These are phyloP conservation scores for Tipula vernalis DNA, from an alignment of 2,888 invertebrate genomes.

Conservation along the genomic window DNA sequence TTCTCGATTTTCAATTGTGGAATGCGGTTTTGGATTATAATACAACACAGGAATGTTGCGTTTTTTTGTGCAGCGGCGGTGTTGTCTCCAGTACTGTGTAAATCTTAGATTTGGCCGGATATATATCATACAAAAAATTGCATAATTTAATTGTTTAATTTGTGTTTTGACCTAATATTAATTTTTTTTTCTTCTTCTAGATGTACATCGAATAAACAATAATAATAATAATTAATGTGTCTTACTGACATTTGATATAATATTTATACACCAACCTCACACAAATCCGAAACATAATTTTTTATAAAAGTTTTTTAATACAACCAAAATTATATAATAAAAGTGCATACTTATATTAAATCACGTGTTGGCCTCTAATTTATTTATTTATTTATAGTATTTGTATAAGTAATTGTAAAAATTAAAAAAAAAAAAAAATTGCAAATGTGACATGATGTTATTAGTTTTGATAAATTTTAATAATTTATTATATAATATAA, in stretches of 20 bases:
- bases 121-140: not conserved
- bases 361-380: constrained; percentile 8
- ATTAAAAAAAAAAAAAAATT: not conserved
- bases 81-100: not conserved
- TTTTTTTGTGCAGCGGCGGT: not conserved
- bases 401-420: not conserved
- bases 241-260: not conserved
- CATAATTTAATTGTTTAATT: not conserved
- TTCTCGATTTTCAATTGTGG: not conserved
- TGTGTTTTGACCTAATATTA: not conserved
- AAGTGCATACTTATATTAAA: not conserved
- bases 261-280: not conserved
- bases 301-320: not conserved
- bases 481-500: constrained; percentile 5
- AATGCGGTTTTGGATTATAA: not conserved
- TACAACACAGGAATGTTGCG: not conserved
- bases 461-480: not conserved
- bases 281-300: not conserved
- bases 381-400: not conserved
- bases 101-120: not conserved
- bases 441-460: constrained; percentile 7
- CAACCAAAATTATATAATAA: not conserved
- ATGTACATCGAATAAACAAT: not conserved
- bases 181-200: not conserved
- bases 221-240: not conserved